Conservation (phyloP, 2,113 vertebrate genomes). For the Tupaia tana region DNA sequence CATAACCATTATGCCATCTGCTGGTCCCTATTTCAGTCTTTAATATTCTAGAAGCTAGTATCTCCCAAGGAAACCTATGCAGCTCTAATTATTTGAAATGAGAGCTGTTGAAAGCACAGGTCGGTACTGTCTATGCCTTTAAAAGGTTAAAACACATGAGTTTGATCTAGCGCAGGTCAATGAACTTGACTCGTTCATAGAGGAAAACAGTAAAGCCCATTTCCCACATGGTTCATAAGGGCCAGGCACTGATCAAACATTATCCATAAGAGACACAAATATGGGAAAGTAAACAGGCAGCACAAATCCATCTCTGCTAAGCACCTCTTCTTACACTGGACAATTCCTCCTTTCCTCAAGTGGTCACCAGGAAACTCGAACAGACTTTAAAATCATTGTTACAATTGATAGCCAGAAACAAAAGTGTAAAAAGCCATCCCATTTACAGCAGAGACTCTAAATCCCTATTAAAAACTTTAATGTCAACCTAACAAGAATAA, state of each 20-base stretch:
- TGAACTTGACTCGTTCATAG: slow-evolving; percentile 63
- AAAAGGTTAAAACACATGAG: slow-evolving; percentile 26
- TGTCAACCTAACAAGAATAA: background rate
- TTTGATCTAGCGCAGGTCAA: slow-evolving; percentile 50
- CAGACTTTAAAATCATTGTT: slow-evolving; percentile 19
- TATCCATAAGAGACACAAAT: slow-evolving; percentile 56
- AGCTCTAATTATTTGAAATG: slow-evolving; percentile 56
- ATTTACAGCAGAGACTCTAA: slow-evolving; percentile 1
- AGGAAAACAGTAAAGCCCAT: slow-evolving; percentile 47
- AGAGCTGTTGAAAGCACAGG: slow-evolving; percentile 56
- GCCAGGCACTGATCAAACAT: slow-evolving; percentile 34
- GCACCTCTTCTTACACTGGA: slow-evolving; percentile 2
- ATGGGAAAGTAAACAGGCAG: slow-evolving; percentile 47
- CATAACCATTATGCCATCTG: too few species aligned
- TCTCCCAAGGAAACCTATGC: slow-evolving; percentile 17
- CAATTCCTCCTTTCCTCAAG: slow-evolving; percentile 50
- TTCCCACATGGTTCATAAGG: background rate
- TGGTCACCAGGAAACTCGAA: slow-evolving; percentile 27
- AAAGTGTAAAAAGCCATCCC: slow-evolving; percentile 22
- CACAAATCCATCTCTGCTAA: slow-evolving; percentile 57
- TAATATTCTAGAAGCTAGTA: slow-evolving; percentile 35
- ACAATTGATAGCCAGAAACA: background rate
- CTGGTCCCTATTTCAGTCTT: background rate
- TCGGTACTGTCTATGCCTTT: slow-evolving; percentile 42
- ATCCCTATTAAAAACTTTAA: slow-evolving; percentile 10